These are phyloP conservation scores for Drosophila tsacasi DNA, from an alignment of 1,140 invertebrate genomes.

Conservation along the genomic window DNA sequence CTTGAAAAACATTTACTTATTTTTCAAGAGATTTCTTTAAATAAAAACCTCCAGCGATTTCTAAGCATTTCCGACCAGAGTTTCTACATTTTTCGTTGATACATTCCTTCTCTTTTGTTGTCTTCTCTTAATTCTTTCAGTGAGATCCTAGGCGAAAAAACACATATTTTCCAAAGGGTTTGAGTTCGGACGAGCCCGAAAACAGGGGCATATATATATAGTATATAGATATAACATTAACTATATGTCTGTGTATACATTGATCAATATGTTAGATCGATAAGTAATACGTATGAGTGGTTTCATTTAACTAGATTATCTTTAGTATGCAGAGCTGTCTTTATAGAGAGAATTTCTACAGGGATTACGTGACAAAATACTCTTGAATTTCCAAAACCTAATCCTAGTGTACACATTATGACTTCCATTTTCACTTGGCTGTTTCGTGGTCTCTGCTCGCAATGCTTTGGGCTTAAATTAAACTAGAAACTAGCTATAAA, in stretches of 20 bases:
- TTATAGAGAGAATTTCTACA: constrained; percentile 30
- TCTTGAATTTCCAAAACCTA: constrained; percentile 12
- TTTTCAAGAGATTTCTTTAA: no score
- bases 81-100: constrained; percentile 19
- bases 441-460: constrained; percentile 6
- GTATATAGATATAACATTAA: constrained; percentile 33
- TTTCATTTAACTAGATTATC: constrained; percentile 75
- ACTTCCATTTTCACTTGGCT: constrained; percentile 48
- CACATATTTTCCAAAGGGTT: not conserved
- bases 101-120: not conserved
- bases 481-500: constrained; percentile 10
- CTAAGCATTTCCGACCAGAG: not conserved
- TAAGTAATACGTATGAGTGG: constrained; percentile 73
- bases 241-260: constrained; percentile 42
- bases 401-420: constrained; percentile 35
- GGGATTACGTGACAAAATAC: constrained; percentile 23
- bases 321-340: constrained; percentile 41
- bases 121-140: not conserved
- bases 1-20: no score
- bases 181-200: not conserved
- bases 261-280: constrained; percentile 34
- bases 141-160: constrained; percentile 24
- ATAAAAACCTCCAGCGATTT: not conserved
- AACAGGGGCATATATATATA: constrained; percentile 6
- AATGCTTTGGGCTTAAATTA: constrained; percentile 17